Base-by-base conservation (phyloP, 2,888 invertebrate species). In the Eupithecia subumbrata region DNA sequence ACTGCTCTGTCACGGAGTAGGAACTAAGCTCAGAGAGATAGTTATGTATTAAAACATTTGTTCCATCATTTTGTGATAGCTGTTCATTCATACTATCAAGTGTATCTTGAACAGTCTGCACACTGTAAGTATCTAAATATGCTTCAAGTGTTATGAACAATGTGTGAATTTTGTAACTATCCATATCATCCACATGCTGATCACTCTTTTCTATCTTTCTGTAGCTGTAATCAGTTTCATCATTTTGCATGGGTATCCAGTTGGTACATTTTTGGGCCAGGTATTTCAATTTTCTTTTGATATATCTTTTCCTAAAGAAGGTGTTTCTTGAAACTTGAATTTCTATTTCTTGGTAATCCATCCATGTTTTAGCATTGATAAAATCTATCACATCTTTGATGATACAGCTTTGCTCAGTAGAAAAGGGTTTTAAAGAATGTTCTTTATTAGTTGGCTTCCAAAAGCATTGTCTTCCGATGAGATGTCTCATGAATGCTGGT, bases 51-150 rank as follows among this genome's bases (percentile, higher is more conserved):
- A 64, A 34, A 30, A 73, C 52, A 71, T 83, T 72, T 60, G 72
- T 76, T 48, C 77, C 67, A 75, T 66, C 76, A 25, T 77, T 75
- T 76, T 82, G 71, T 43, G 79, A 64, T 4, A 88, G 75, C 79
- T 86, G 78, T 66, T 90, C 84, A 85, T 92, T 93, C 69, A 91
- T 80, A 52, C 76, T 78, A 56, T 88, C 87, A 78, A 92, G 86
- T 64, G 86, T 90, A 74, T 91, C 88, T 82, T 91, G 88, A 63
- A 93, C 84, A 75, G 82, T 75, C 77, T 87, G 85, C 8, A 94
- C 83, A 84, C 85, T 91, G 77, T 89, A 93, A 5, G 91, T 83
- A 79, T 94, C 89, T 78, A 94, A 84, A 81, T 88, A 91, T n/a
- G 93, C 91, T 74, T 91, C 87, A 60, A 93, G 80, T 43, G 90